These are phyloP conservation scores for Tenthredo distinguenda DNA, from an alignment of 2,888 invertebrate genomes.

Conservation along the genomic window DNA sequence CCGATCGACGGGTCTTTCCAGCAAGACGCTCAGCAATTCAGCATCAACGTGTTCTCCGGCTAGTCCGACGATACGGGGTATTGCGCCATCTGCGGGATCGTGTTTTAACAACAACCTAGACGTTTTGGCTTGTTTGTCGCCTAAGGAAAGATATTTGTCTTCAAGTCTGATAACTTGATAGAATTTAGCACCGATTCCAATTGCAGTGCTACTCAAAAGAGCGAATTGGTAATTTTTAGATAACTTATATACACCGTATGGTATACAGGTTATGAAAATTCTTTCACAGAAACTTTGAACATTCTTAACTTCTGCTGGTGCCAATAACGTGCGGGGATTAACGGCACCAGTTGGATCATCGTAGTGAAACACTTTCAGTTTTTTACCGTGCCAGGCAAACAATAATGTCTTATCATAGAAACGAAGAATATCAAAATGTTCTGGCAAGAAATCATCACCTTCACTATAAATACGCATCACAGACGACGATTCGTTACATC, in stretches of 20 bases:
- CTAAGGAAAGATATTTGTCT: slow-evolving; percentile 62
- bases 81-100: slow-evolving; percentile 13
- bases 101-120: slow-evolving; percentile 62
- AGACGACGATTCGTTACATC: background rate
- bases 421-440: slow-evolving; percentile 65
- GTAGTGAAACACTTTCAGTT: slow-evolving; percentile 66
- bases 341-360: slow-evolving; percentile 40
- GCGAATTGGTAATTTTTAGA: slow-evolving; percentile 62
- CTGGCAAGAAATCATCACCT: slow-evolving; percentile 60
- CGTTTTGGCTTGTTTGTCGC: slow-evolving; percentile 65
- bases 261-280: slow-evolving; percentile 68
- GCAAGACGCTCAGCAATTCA: slow-evolving; percentile 59
- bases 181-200: slow-evolving; percentile 67
- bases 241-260: slow-evolving; percentile 70
- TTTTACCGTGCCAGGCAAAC: slow-evolving; percentile 68
- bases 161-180: slow-evolving; percentile 63
- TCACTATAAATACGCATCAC: slow-evolving; percentile 40
- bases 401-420: slow-evolving; percentile 69
- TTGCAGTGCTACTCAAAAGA: slow-evolving; percentile 65
- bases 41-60: slow-evolving; percentile 56
- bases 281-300: slow-evolving; percentile 65
- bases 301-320: slow-evolving; percentile 66
- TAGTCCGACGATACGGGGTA: slow-evolving; percentile 56
- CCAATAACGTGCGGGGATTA: slow-evolving; percentile 53
- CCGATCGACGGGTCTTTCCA: background rate